These are phyloP conservation scores for Cinclus mexicanus DNA, from an alignment of 2,113 vertebrate genomes.

Conservation along the genomic window DNA sequence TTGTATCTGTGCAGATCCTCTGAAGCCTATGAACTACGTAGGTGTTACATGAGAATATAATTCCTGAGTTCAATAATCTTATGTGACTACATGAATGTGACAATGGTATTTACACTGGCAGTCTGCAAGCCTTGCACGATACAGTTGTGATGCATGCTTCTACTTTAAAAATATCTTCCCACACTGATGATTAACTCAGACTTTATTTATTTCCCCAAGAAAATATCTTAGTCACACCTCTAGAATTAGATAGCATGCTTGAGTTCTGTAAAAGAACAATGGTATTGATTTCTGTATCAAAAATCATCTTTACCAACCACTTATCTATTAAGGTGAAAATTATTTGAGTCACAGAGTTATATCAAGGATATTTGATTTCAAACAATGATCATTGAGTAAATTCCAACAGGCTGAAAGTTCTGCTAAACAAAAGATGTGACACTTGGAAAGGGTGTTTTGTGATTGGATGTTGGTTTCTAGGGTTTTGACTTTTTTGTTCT, in stretches of 20 bases:
- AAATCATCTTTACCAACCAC: background rate
- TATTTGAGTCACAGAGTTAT: background rate
- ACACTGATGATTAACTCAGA: background rate
- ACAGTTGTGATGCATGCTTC: background rate
- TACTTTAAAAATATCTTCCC: background rate
- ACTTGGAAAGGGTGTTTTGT: background rate
- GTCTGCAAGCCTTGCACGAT: background rate
- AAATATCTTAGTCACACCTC: background rate
- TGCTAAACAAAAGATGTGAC: background rate
- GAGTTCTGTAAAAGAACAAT: background rate
- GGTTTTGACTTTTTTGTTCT: background rate
- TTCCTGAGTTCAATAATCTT: background rate
- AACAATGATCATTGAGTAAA: background rate
- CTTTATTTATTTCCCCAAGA: background rate
- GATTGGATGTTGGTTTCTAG: background rate
- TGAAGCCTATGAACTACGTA: background rate
- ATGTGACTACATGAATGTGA: background rate
- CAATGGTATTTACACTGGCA: background rate
- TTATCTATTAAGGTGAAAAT: background rate
- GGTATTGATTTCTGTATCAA: background rate
- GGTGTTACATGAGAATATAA: background rate
- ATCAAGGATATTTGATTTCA: background rate
- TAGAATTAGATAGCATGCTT: background rate
- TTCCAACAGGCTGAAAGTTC: background rate
- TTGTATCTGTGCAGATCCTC: background rate